Base-by-base conservation (phyloP, 2,888 invertebrate species). In the Diaprepes abbreviatus region DNA sequence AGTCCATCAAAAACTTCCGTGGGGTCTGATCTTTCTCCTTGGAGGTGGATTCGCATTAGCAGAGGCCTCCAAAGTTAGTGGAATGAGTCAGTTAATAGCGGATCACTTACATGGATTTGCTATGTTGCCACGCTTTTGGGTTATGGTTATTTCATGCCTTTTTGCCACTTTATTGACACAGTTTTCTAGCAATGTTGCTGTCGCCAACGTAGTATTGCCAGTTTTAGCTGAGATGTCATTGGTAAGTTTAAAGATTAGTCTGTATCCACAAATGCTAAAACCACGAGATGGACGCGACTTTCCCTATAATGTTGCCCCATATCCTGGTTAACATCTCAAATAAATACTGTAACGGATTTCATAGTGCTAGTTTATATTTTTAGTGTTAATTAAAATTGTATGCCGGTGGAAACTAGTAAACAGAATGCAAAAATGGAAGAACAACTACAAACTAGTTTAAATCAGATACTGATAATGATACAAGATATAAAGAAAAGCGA, bases 41-140 rank as follows among this genome's bases (percentile, higher is more conserved):
- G 95, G 96, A 48, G 96, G 96, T 28, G 96, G 96, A 0, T 96
- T 96, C 83, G 96, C 96, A 0, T 87, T 97, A 68, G 96, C 97
- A 0, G 92, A 93, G 72, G 96, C 93, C 70, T 93, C 94, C 76
- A 90, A 92, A 76, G 89, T 85, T 6, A 94, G 94, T 0, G 71
- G 71, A 0, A 89, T 96, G 80, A 94, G 95, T 0, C 79, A 85
- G 5, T 87, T 92, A 85, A 89, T 96, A 70, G 95, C 95, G 0
- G 83, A 87, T 0, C 89, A 91, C 3, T 85, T 96, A 31, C 86
- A 86, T 45, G 90, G 89, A 0, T 86, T 96, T 1, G 85, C 89
- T 9, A 87, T 87, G 0, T 85, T 93, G 71, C 89, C 90, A 9
- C 86, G 89, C 4, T 83, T 89, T 38, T 83, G 89, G 9, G 90